phyloP scores from a whole-genome alignment of 2,113 vertebrate genomes.

The Tragulus kanchil region DNA sequence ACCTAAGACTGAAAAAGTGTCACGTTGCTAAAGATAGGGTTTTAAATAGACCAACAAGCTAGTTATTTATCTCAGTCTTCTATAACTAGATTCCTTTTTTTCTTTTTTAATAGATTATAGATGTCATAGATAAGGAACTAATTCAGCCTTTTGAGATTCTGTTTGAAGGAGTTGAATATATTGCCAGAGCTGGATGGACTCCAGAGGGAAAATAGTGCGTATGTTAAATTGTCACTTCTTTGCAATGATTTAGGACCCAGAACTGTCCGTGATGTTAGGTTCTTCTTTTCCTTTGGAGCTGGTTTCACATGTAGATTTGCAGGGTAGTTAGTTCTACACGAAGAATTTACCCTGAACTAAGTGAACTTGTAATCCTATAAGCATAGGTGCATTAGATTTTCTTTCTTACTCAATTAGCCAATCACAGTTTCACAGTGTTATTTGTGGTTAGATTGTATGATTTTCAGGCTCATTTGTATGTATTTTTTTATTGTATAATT shows the following conservation, averaged over 20 bases:
- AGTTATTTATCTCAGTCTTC: slow-evolving; percentile 60
- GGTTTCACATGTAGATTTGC: slow-evolving; percentile 12
- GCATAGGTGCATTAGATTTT: background rate
- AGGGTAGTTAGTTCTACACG: slow-evolving; percentile 4
- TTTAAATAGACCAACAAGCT: slow-evolving; percentile 30
- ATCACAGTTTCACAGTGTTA: slow-evolving; percentile 33
- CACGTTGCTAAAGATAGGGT: background rate
- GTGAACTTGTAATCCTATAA: background rate
- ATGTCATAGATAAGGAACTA: slow-evolving; percentile 91
- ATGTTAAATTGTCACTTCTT: slow-evolving; percentile 83
- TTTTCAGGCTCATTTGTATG: slow-evolving; percentile 26
- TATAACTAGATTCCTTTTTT: slow-evolving; percentile 83
- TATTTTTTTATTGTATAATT: background rate
- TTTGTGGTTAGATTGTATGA: slow-evolving; percentile 51
- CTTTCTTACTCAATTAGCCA: slow-evolving; percentile 75
- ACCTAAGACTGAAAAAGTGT: slow-evolving; percentile 3
- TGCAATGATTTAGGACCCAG: slow-evolving; percentile 6
- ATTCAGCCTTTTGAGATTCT: slow-evolving; percentile 92
- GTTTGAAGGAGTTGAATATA: slow-evolving; percentile 92
- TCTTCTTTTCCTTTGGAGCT: background rate
- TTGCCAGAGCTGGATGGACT: slow-evolving; percentile 93
- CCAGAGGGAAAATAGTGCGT: slow-evolving; percentile 93
- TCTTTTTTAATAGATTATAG: slow-evolving; percentile 88
- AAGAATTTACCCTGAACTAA: background rate
- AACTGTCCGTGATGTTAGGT: background rate